Base-by-base conservation (phyloP, 2,888 invertebrate genomes). In the Sinodicranocentrus sp. region DNA sequence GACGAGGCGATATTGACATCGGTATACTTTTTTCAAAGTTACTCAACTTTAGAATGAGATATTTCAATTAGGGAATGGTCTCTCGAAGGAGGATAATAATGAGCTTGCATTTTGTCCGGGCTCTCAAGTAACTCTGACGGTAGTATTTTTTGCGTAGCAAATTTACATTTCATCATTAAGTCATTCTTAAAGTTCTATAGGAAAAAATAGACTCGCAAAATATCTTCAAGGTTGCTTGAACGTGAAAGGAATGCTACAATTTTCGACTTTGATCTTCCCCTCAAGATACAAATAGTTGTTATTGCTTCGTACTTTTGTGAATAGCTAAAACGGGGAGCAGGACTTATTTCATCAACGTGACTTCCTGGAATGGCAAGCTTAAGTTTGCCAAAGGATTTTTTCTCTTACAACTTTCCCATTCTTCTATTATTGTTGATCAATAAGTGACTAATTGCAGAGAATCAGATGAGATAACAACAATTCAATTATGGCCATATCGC, bases 1-100 rank as follows among this genome's bases (percentile, higher is more conserved):
- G 44, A 25, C n/a, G n/a, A n/a, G 33, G 61, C 28, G 80, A 73
- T 80, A 80, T 80, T 80, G 80, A 73, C 80, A 80, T 80, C 72
- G 63, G 72, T 80, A 80, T n/a, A n/a, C n/a, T n/a, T n/a, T 72
- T 67, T 72, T 79, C 39, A 19, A 17, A 71, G 71, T 79, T 79
- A 63, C 79, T 61, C 71, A 79, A 79, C 44, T 25, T 65, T 33
- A 28, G 63, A 79, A 63, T 79, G 71, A 61, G 61, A n/a, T n/a
- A 54, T 48, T 80, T 65, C 80, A 80, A 80, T 80, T 80, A 80
- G 80, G 15, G 72, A 80, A 26, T 33, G 44, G 10, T 10, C 17
- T 57, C 2, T 19, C 21, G 59, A 28, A 21, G 21, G 73, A 63
- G 65, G 52, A 76, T 65, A 76, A 65, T 76, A 77, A 77, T 77